phyloP scores from a whole-genome alignment of 2,113 vertebrate species.

The Pomatorhinus ruficollis region DNA sequence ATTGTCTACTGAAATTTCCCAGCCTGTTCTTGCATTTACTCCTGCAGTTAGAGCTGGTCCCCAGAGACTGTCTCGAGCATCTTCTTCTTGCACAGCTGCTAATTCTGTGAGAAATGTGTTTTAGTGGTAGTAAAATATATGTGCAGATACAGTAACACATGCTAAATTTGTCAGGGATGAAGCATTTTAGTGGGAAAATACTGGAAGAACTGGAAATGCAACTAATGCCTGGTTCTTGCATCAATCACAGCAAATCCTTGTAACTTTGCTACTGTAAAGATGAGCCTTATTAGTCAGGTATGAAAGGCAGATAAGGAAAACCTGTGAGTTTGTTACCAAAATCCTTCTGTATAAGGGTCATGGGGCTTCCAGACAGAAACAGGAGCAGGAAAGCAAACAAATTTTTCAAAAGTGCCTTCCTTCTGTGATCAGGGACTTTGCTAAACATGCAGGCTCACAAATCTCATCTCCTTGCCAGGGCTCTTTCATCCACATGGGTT shows the following conservation, averaged over 20 bases:
- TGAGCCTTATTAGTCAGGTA: background rate
- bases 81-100: background rate
- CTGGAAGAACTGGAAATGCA: background rate
- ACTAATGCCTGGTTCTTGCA: background rate
- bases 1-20: background rate
- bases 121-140: background rate
- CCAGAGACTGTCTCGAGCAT: background rate
- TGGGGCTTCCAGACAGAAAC: background rate
- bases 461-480: background rate
- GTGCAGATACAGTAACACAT: background rate
- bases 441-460: background rate
- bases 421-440: background rate
- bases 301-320: background rate
- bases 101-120: background rate
- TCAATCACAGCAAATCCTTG: background rate
- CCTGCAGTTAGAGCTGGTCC: background rate
- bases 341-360: background rate
- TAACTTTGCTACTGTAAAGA: background rate
- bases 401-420: background rate
- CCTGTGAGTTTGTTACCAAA: background rate
- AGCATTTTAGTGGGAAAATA: background rate
- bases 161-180: background rate
- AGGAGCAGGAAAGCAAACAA: background rate
- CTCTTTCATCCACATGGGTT: fast-evolving
- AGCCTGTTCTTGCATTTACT: background rate